A percentile compares a stretch with the other conserved stretches of the same genome.
Evolutionary conservation across 2,888 invertebrate species (phyloP).

Genomic region (Ecdyonurus torrentis): DNA sequence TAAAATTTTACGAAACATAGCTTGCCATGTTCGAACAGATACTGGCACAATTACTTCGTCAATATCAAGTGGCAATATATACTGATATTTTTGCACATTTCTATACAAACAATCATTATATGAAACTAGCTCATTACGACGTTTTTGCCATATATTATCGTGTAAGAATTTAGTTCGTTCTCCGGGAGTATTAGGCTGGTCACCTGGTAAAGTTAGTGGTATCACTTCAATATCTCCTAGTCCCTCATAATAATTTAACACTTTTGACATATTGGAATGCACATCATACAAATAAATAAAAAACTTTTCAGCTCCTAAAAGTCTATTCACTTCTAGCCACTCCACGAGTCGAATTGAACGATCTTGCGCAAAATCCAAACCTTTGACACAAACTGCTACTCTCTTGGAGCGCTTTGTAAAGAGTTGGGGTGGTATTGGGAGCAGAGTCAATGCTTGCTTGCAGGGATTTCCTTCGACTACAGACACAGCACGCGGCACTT

Average conservation of each 20-base stretch:
- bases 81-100: conserved; percentile 43
- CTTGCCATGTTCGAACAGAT: conserved; percentile 36
- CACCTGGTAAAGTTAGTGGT: conserved; percentile 35
- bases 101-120: conserved; percentile 66
- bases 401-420: conserved; percentile 21
- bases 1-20: conserved; percentile 33
- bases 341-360: conserved; percentile 43
- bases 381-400: conserved; percentile 55
- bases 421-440: conserved; percentile 20
- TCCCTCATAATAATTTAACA: conserved; percentile 38
- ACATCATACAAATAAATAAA: conserved; percentile 46
- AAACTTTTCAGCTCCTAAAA: conserved; percentile 48
- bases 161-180: conserved; percentile 26
- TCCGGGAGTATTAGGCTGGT: conserved; percentile 27
- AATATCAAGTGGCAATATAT: conserved; percentile 49
- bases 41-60: conserved; percentile 58
- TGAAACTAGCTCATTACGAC: conserved; percentile 51
- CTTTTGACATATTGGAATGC: conserved; percentile 32
- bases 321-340: conserved; percentile 50
- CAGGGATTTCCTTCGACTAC: conserved; percentile 33
- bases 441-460: conserved; percentile 28
- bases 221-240: conserved; percentile 32
- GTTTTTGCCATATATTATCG: conserved; percentile 44
- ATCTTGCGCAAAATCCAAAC: conserved; percentile 45
- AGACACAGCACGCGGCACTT: conserved; percentile 29